Percentiles rank a stretch among this genome's conserved stretches.
Conservation (phyloP, 1,140 invertebrate genomes). For the Tetramorium simillimum region DNA sequence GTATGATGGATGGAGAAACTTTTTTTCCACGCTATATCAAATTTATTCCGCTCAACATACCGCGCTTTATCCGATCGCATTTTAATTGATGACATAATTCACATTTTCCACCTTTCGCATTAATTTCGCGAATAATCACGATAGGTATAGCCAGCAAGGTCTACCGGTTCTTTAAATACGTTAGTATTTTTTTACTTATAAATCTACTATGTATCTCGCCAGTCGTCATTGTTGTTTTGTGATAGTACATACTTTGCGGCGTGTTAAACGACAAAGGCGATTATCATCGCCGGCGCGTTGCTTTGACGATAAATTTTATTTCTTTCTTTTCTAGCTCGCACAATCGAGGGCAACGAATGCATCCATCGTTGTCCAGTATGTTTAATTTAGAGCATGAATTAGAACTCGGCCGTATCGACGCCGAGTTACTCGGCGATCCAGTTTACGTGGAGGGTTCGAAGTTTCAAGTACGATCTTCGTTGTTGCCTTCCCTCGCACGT, state of each 20-base stretch:
- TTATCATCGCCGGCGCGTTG: not conserved
- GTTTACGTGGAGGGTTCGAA: not conserved
- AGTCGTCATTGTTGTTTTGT: not conserved
- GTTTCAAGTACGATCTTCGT: not conserved
- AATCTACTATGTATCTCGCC: not conserved
- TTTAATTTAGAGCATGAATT: slow-evolving; percentile 21
- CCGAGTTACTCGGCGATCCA: not conserved
- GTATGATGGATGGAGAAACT: not conserved
- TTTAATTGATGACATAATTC: slow-evolving; percentile 7
- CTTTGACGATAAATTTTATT: slow-evolving; percentile 39
- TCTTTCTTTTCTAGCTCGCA: slow-evolving; percentile 22
- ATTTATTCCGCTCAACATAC: slow-evolving; percentile 16
- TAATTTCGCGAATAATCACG: not conserved
- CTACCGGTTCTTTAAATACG: not conserved
- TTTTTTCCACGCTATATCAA: slow-evolving; percentile 1
- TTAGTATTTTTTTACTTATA: not conserved
- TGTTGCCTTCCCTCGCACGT: not conserved
- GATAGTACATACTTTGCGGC: not conserved
- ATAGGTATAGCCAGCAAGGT: not conserved
- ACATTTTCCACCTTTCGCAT: not conserved
- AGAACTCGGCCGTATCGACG: not conserved
- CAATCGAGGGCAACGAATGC: not conserved
- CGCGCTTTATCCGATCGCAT: not conserved
- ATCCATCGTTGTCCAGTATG: not conserved
- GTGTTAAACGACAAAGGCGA: slow-evolving; percentile 7